Percentiles rank a stretch among this genome's conserved stretches.
These are phyloP conservation scores for Pristis pectinata DNA, from an alignment of 2,797 vertebrate genomes.

Conservation along the genomic window DNA sequence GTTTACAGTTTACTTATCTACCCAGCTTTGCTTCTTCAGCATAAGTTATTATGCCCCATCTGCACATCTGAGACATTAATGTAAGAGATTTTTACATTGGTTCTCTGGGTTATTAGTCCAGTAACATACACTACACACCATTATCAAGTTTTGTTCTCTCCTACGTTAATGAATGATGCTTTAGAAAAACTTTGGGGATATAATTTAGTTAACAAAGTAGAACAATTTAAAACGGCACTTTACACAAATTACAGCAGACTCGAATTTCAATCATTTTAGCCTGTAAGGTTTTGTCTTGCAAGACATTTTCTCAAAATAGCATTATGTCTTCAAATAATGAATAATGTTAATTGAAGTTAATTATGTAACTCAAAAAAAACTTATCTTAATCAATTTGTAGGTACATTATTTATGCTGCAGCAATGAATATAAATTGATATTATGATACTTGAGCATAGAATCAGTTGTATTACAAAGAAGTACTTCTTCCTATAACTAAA, in stretches of 20 bases:
- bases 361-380: neutral
- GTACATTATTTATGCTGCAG: neutral
- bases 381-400: neutral
- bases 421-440: neutral
- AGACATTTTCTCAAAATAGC: neutral
- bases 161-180: neutral
- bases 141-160: neutral
- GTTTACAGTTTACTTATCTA: neutral
- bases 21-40: no score
- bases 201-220: neutral
- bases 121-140: neutral
- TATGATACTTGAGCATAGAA: neutral
- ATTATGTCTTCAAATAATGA: neutral
- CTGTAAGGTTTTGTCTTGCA: neutral
- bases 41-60: neutral
- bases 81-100: no score
- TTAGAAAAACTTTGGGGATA: neutral
- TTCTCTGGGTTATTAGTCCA: no score
- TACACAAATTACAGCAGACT: neutral
- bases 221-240: neutral
- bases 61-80: no score
- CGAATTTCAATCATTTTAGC: neutral
- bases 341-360: constrained; percentile 6
- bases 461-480: neutral
- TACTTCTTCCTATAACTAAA: neutral